Percentiles rank a stretch among this genome's conserved stretches.
Conservation (phyloP, 2,888 invertebrate genomes). For the Sicus ferrugineus region DNA sequence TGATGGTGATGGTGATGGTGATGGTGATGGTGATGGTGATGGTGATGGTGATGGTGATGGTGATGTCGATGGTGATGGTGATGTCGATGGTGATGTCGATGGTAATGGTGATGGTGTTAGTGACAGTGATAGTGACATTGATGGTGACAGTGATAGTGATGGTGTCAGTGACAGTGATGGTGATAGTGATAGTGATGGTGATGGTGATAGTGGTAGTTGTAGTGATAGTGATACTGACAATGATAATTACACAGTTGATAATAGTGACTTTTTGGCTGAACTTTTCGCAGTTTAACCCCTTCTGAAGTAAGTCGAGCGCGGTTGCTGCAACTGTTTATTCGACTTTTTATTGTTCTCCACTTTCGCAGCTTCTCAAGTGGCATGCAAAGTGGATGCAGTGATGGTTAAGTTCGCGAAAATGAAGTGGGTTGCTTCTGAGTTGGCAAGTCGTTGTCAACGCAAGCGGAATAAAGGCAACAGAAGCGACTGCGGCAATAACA, state of each 20-base stretch:
- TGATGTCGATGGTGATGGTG: neutral
- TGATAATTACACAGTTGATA: neutral
- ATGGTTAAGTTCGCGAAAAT: neutral
- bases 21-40: neutral
- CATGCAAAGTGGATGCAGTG: too few relatives aligned
- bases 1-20: too few relatives aligned
- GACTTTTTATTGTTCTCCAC: neutral
- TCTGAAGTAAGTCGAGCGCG: neutral
- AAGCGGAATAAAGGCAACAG: neutral
- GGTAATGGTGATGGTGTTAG: neutral
- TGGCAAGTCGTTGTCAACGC: neutral
- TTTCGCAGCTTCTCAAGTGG: neutral
- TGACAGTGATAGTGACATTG: neutral
- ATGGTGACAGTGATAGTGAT: neutral
- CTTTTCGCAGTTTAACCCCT: neutral
- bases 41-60: neutral
- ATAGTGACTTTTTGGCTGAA: neutral
- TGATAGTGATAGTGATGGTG: neutral
- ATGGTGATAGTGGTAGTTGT: neutral
- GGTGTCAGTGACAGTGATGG: neutral
- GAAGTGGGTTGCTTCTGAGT: neutral
- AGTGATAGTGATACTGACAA: neutral
- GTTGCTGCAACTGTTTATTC: neutral
- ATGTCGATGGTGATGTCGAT: neutral
- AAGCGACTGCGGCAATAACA: constrained; percentile 1